These are phyloP conservation scores for Chironomus tepperi DNA, from an alignment of 1,140 invertebrate species.

Conservation along the genomic window DNA sequence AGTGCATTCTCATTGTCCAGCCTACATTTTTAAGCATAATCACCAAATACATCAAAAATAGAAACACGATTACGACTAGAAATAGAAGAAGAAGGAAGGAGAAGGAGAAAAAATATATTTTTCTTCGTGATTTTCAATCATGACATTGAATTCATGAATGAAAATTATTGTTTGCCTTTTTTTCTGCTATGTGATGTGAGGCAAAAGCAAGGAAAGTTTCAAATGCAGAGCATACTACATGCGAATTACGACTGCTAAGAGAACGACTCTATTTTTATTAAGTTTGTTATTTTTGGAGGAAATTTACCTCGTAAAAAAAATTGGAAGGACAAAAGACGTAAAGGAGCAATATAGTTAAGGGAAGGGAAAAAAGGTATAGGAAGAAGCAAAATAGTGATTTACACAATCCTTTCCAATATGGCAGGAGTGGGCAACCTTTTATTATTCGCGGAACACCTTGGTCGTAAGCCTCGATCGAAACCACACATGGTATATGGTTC, in stretches of 20 bases:
- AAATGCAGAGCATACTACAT: neutral
- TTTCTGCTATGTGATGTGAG: neutral
- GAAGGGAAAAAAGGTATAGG: neutral
- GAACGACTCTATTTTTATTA: neutral
- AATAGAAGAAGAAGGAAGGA: neutral
- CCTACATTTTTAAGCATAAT: too few relatives aligned
- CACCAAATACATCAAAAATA: too few relatives aligned
- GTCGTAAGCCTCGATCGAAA: too few relatives aligned
- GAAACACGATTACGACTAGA: too few relatives aligned
- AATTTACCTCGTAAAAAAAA: too few relatives aligned
- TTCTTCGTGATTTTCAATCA: neutral
- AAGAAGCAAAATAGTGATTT: neutral
- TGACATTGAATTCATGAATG: slow-evolving; percentile 8
- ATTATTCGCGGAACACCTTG: too few relatives aligned
- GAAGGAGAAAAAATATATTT: neutral
- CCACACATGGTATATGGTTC: too few relatives aligned
- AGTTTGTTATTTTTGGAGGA: neutral
- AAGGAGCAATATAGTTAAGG: neutral
- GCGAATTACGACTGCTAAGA: neutral
- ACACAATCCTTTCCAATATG: neutral
- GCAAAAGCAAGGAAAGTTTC: neutral
- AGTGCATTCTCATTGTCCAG: too few relatives aligned
- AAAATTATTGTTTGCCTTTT: neutral
- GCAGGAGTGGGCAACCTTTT: too few relatives aligned
- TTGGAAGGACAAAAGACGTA: too few relatives aligned